Evolutionary conservation across 2,113 vertebrate species (phyloP).

Genomic region (Dromiciops gliroides): DNA sequence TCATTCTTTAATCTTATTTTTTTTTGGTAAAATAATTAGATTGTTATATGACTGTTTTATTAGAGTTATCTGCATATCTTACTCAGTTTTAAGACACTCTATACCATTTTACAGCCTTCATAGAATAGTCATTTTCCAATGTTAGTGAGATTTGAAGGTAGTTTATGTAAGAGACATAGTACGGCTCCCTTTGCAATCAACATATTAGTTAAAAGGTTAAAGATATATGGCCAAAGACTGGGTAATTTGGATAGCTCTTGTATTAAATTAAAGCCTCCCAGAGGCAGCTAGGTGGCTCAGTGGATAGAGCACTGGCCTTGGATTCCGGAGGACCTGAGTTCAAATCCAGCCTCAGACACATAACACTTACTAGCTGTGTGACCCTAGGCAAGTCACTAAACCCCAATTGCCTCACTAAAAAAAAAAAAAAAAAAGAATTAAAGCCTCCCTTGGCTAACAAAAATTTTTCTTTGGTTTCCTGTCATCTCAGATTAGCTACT

Average conservation of each 20-base stretch:
- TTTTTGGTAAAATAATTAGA: constrained; percentile 41
- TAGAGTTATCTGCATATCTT: not conserved
- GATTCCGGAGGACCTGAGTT: too few relatives aligned
- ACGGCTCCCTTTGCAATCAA: constrained; percentile 1
- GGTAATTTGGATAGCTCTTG: constrained; percentile 37
- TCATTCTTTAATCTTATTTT: constrained; percentile 38
- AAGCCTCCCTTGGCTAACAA: too few relatives aligned
- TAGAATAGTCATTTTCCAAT: constrained; percentile 59
- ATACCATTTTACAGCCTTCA: constrained; percentile 50
- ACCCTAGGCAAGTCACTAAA: too few relatives aligned
- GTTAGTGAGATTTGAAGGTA: constrained; percentile 34
- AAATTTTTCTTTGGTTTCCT: too few relatives aligned
- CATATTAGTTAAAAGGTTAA: not conserved
- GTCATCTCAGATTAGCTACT: too few relatives aligned
- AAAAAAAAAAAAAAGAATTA: too few relatives aligned
- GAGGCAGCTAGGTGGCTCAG: too few relatives aligned
- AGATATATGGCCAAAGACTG: constrained; percentile 16
- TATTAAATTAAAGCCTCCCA: constrained; percentile 33
- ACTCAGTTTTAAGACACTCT: not conserved
- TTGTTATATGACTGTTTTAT: too few relatives aligned
- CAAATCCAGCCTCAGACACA: too few relatives aligned
- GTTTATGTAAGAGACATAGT: not conserved
- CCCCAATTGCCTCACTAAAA: too few relatives aligned
- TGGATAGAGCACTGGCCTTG: too few relatives aligned
- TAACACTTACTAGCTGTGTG: too few relatives aligned